Conservation (phyloP, 1,140 invertebrate genomes). For the Lutraria rhynchaena region DNA sequence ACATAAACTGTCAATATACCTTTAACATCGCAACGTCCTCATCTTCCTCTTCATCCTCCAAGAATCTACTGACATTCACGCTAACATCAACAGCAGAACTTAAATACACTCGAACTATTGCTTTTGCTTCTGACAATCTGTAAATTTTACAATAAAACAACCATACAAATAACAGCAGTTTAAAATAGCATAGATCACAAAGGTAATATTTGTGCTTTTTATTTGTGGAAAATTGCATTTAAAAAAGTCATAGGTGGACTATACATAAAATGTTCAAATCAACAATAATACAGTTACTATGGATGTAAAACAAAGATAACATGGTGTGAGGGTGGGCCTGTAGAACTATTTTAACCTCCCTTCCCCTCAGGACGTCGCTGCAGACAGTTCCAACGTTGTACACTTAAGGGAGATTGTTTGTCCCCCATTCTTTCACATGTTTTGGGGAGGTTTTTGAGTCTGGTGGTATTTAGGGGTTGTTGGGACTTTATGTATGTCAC, state of each 20-base stretch:
- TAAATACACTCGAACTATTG: constrained; percentile 9
- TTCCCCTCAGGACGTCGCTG: no score
- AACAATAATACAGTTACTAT: neutral
- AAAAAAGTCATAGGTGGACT: neutral
- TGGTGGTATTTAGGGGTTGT: no score
- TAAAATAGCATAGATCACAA: neutral
- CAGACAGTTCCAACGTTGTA: no score
- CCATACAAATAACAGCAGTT: neutral
- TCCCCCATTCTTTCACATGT: no score
- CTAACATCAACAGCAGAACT: constrained; percentile 5
- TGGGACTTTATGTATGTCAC: no score
- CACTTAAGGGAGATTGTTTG: no score
- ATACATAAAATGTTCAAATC: neutral
- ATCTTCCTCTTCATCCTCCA: constrained; percentile 51
- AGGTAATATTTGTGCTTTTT: neutral
- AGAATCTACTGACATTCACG: constrained; percentile 17
- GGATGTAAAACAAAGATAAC: neutral
- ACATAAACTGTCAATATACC: no score
- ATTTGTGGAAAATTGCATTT: neutral
- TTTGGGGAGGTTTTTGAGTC: no score
- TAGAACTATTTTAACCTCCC: no score
- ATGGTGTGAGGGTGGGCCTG: neutral
- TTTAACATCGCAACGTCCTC: constrained; percentile 32
- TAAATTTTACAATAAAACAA: neutral
- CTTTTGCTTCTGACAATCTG: constrained; percentile 24